Conservation (phyloP, 2,113 vertebrate species). For the Xenopus tropicalis region UCB_Xtro_10.0 CM004444.2:90220001-90220500, state of each 20-base stretch:
- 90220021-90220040: too few species aligned
- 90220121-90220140: too few species aligned
- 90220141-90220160: too few species aligned
- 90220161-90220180: too few species aligned
- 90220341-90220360: constrained; percentile 38
- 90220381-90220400: background rate
- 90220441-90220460: constrained; percentile 86
- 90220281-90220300: constrained; percentile 55
- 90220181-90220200: too few species aligned
- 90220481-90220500: constrained; percentile 36
- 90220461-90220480: constrained; percentile 58
- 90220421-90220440: constrained; percentile 77
- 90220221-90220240: background rate
- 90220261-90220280: constrained; percentile 51
- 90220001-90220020: too few species aligned
- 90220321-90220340: constrained; percentile 1
- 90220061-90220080: too few species aligned
- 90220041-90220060: too few species aligned
- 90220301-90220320: constrained; percentile 45
- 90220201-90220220: too few species aligned
- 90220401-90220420: background rate
- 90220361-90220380: constrained; percentile 4
- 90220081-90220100: too few species aligned
- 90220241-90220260: constrained; percentile 25
- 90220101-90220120: too few species aligned